Conservation (phyloP, 2,797 vertebrate genomes). For the Oryzias sinensis region DNA sequence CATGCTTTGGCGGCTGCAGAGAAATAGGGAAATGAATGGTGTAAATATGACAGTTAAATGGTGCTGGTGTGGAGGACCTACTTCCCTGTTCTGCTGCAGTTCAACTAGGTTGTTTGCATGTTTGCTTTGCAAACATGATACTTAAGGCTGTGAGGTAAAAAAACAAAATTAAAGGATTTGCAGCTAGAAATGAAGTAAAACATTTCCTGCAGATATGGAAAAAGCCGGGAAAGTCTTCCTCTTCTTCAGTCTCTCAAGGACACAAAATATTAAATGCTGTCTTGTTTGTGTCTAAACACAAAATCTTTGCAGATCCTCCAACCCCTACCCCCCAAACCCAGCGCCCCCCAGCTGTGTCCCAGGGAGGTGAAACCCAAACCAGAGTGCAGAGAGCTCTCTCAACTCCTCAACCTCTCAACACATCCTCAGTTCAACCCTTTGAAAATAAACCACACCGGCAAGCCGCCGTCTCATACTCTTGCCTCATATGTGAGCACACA, state of each 20-base stretch:
- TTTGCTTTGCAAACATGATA: conserved; percentile 18
- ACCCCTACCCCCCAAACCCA: conserved; percentile 12
- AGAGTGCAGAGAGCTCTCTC: conserved; percentile 63
- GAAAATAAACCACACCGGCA: conserved; percentile 71
- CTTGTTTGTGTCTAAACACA: conserved; percentile 54
- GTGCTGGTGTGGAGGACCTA: conserved; percentile 13
- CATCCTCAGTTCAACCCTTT: conserved; percentile 72
- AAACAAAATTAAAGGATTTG: conserved; percentile 6
- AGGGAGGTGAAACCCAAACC: conserved; percentile 69
- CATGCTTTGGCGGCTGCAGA: conserved; percentile 31
- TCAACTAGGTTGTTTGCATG: conserved; percentile 58
- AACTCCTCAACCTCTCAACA: conserved; percentile 77
- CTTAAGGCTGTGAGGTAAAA: conserved; percentile 5
- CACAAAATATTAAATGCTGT: conserved; percentile 13
- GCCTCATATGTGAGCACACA: conserved; percentile 63
- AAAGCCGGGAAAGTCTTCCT: not conserved
- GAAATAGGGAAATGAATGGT: conserved; percentile 73
- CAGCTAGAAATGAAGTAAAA: conserved; percentile 5
- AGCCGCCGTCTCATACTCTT: conserved; percentile 56
- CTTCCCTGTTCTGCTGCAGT: conserved; percentile 65
- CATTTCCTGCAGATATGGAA: conserved; percentile 13
- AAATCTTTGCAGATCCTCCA: conserved; percentile 16
- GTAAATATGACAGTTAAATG: conserved; percentile 68
- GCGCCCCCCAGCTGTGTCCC: conserved; percentile 57
- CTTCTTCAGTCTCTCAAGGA: not conserved